These are phyloP conservation scores for Bilobella aurantiaca DNA, from an alignment of 1,140 invertebrate species.

Conservation along the genomic window DNA sequence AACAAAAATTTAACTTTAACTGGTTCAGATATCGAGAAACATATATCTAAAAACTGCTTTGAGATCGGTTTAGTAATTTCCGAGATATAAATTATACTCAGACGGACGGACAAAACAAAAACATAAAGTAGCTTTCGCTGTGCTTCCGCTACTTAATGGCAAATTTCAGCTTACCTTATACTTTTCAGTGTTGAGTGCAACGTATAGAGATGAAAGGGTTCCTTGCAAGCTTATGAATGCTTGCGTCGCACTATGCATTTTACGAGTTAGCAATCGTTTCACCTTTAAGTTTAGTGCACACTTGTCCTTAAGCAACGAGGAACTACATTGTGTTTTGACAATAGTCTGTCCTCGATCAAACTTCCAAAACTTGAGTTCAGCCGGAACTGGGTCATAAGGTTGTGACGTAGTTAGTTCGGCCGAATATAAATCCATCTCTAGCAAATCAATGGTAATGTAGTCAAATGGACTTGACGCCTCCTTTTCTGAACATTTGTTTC, in stretches of 20 bases:
- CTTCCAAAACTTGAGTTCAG: constrained; percentile 23
- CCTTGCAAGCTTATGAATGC: constrained; percentile 60
- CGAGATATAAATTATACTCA: no score
- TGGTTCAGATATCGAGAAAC: no score
- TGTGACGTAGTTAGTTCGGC: constrained; percentile 40
- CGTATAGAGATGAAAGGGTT: constrained; percentile 70
- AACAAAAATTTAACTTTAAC: no score
- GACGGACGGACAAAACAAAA: no score
- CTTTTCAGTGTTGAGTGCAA: constrained; percentile 68
- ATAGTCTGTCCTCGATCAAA: constrained; percentile 18
- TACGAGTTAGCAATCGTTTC: constrained; percentile 46
- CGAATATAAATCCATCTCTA: constrained; percentile 72
- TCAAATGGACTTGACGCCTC: constrained; percentile 10
- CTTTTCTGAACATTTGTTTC: constrained; percentile 54
- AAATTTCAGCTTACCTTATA: constrained; percentile 60
- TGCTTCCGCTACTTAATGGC: no score
- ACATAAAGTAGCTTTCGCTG: no score
- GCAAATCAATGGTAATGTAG: constrained; percentile 52
- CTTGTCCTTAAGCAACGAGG: constrained; percentile 62
- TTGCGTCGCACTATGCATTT: constrained; percentile 30
- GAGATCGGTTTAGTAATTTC: no score
- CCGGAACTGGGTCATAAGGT: background rate
- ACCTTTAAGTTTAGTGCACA: constrained; percentile 68
- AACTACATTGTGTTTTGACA: constrained; percentile 34
- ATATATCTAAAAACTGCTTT: no score